Conservation (phyloP, 2,797 vertebrate genomes). For the Megaceryle alcyon region DNA sequence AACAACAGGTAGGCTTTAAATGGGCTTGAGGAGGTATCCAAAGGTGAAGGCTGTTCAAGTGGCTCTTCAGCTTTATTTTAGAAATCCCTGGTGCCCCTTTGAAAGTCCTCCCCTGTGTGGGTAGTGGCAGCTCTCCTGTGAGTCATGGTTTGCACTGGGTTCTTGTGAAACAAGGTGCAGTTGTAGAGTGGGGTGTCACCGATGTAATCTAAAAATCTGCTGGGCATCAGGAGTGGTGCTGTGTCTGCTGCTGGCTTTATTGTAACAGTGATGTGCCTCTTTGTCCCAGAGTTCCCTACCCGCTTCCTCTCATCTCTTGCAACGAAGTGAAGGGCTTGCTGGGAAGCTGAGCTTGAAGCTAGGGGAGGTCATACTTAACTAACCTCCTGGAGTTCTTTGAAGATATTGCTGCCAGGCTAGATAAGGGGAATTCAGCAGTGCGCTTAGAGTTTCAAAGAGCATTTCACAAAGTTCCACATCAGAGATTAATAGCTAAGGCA, state of each 20-base stretch:
- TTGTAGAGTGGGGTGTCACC: neutral
- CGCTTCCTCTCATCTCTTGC: conserved; percentile 35
- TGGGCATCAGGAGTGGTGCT: neutral
- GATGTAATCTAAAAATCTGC: conserved; percentile 21
- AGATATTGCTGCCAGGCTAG: conserved; percentile 69
- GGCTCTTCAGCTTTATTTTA: neutral
- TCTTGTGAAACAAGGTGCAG: neutral
- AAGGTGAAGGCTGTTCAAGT: neutral
- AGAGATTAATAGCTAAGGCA: conserved; percentile 69
- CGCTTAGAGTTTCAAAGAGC: conserved; percentile 73
- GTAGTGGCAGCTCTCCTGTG: neutral
- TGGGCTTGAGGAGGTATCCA: neutral
- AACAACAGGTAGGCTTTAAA: neutral
- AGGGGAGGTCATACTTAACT: conserved; percentile 76
- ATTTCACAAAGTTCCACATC: conserved; percentile 67
- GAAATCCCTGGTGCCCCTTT: neutral
- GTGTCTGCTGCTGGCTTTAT: conserved; percentile 18
- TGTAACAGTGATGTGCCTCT: conserved; percentile 28
- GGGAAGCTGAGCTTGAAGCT: conserved; percentile 71
- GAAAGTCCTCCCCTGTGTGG: neutral
- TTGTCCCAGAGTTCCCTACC: conserved; percentile 25
- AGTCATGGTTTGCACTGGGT: neutral
- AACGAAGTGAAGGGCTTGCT: conserved; percentile 69
- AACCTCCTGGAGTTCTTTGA: conserved; percentile 75
- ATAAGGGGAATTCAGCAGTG: conserved; percentile 70